Evolutionary conservation across 2,113 vertebrate species (phyloP).

Genomic region (Canis aureus): DNA sequence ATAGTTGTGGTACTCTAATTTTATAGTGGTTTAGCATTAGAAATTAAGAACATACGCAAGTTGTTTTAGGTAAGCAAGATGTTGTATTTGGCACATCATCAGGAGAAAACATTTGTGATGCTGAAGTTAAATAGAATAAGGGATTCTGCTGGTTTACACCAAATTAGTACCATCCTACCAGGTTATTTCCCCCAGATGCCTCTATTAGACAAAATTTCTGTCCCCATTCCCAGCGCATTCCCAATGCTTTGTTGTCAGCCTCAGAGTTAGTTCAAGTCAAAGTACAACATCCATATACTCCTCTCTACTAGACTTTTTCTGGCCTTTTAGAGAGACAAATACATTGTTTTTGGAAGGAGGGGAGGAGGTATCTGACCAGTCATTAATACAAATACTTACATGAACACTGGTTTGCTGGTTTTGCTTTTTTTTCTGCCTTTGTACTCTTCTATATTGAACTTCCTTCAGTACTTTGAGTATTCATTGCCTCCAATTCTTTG

Average conservation of each 20-base stretch:
- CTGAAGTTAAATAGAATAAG: not conserved
- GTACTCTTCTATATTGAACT: slow-evolving; percentile 8
- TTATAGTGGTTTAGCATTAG: slow-evolving; percentile 35
- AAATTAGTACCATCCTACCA: not conserved
- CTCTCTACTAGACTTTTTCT: slow-evolving; percentile 29
- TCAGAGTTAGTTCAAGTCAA: slow-evolving; percentile 18
- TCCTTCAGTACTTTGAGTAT: slow-evolving; percentile 20
- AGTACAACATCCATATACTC: slow-evolving; percentile 31
- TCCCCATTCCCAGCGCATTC: not conserved
- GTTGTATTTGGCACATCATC: slow-evolving; percentile 17
- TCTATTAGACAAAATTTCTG: slow-evolving; percentile 30
- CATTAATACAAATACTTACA: not conserved
- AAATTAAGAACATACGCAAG: slow-evolving; percentile 43
- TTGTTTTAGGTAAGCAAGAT: slow-evolving; percentile 30
- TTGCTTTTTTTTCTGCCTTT: slow-evolving; percentile 54
- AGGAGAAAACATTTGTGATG: slow-evolving; percentile 26
- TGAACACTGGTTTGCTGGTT: slow-evolving; percentile 31
- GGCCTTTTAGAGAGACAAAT: not conserved
- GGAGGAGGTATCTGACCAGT: not conserved
- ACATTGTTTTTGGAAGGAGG: not conserved
- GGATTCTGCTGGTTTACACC: not conserved
- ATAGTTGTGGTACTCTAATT: slow-evolving; percentile 14
- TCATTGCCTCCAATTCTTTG: slow-evolving; percentile 17
- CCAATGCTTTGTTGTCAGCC: slow-evolving; percentile 20
- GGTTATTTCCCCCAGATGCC: not conserved